Evolutionary conservation across 2,113 vertebrate genomes (phyloP).

Genomic region (Poicephalus gulielmi): DNA sequence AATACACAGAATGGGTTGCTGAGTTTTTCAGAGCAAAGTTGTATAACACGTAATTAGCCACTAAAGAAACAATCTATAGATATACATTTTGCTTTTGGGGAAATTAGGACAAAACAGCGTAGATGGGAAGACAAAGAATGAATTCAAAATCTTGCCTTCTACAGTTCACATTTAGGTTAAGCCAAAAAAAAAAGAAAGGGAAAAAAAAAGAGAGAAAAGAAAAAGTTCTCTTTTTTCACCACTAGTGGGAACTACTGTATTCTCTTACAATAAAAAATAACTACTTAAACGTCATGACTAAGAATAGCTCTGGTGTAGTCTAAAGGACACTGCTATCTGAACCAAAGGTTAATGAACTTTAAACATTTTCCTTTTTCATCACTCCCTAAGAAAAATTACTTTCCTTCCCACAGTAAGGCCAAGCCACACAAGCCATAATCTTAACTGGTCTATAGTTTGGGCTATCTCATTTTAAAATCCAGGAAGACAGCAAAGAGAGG

Average conservation of each 20-base stretch:
- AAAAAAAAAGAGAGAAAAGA: background rate
- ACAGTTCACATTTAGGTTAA: background rate
- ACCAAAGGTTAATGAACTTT: constrained; percentile 68
- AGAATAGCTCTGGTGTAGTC: constrained; percentile 60
- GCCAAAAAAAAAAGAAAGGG: background rate
- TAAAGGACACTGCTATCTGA: constrained; percentile 60
- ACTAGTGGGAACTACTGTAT: constrained; percentile 73
- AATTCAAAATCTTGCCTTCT: background rate
- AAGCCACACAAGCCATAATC: background rate
- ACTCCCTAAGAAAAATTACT: constrained; percentile 42
- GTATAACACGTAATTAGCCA: background rate
- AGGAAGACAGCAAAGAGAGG: background rate
- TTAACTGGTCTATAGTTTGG: background rate
- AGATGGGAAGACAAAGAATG: background rate
- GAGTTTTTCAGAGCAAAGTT: constrained; percentile 23
- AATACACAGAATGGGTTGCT: background rate
- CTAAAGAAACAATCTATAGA: constrained; percentile 34
- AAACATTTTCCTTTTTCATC: constrained; percentile 58
- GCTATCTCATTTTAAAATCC: background rate
- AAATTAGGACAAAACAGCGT: background rate
- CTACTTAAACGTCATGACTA: constrained; percentile 31
- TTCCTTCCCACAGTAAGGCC: background rate
- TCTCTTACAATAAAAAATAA: constrained; percentile 27
- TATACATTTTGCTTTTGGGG: constrained; percentile 8
- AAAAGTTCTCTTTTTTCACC: constrained; percentile 48